Conservation (phyloP, 2,797 vertebrate species). For the Oryzias sinensis region DNA sequence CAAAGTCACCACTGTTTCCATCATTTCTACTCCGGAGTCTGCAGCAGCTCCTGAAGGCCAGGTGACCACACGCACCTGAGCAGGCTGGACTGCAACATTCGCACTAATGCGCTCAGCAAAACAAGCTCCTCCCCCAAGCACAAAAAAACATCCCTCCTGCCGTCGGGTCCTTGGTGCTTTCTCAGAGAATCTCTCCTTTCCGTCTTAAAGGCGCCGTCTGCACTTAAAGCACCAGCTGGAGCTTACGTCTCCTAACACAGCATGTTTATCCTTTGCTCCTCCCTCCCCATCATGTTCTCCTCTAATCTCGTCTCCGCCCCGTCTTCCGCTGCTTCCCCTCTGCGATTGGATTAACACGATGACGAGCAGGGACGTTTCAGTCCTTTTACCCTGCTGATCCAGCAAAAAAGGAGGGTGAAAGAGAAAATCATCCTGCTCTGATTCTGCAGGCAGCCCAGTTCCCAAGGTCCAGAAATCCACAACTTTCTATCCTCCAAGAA, state of each 20-base stretch:
- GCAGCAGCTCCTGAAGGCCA: background rate
- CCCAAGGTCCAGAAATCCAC: slow-evolving; percentile 1
- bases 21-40: too few species aligned
- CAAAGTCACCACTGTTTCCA: too few species aligned
- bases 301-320: slow-evolving; percentile 49
- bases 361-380: slow-evolving; percentile 19
- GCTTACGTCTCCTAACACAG: slow-evolving; percentile 68
- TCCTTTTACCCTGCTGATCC: background rate
- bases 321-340: slow-evolving; percentile 31
- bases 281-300: slow-evolving; percentile 42
- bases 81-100: slow-evolving; percentile 24
- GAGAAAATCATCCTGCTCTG: slow-evolving; percentile 12
- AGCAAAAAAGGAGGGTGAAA: background rate
- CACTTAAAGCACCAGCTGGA: slow-evolving; percentile 76
- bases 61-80: slow-evolving; percentile 28
- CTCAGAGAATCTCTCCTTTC: slow-evolving; percentile 12
- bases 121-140: slow-evolving; percentile 12
- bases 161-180: slow-evolving; percentile 1
- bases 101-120: slow-evolving; percentile 11
- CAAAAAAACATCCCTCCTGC: background rate
- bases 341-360: slow-evolving; percentile 37
- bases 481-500: slow-evolving; percentile 8
- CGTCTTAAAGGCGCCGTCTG: slow-evolving; percentile 38
- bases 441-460: slow-evolving; percentile 11
- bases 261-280: slow-evolving; percentile 63